A percentile compares a stretch with the other conserved stretches of the same genome.
Conservation (phyloP, 2,888 invertebrate species). For the Drosophila meridiana region DNA sequence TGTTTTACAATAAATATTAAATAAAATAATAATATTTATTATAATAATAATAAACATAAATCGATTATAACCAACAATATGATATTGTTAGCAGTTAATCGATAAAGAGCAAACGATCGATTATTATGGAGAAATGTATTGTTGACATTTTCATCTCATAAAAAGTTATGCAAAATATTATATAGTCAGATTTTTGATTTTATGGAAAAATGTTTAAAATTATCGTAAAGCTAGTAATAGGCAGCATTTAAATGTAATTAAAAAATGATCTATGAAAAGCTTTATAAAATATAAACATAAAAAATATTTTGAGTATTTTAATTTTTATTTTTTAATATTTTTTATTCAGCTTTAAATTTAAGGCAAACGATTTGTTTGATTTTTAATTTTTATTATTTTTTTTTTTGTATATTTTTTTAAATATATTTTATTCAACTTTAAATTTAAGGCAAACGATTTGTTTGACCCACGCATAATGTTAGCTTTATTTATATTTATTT, state of each 20-base stretch:
- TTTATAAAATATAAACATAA: too few species aligned
- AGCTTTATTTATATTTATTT: conserved; percentile 40
- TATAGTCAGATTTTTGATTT: not conserved
- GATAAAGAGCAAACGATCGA: not conserved
- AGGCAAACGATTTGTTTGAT: too few species aligned
- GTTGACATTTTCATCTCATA: not conserved
- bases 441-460: not conserved
- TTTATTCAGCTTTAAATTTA: too few species aligned
- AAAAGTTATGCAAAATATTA: not conserved
- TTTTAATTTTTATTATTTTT: too few species aligned
- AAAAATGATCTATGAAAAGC: too few species aligned
- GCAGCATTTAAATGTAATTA: not conserved
- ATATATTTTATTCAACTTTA: too few species aligned
- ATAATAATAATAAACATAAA: too few species aligned
- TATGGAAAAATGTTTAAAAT: not conserved
- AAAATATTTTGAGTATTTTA: too few species aligned
- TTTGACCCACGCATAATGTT: conserved; percentile 26
- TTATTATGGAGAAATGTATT: not conserved
- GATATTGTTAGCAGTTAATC: not conserved
- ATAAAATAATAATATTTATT: too few species aligned
- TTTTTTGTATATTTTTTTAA: not conserved
- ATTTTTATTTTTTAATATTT: too few species aligned
- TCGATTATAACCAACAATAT: too few species aligned
- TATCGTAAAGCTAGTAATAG: not conserved
- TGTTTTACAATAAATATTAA: too few species aligned